Evolutionary conservation across 2,888 invertebrate genomes (phyloP), one percentile per base, ranked within the genome.

Genomic region (Noctua janthe): DNA sequence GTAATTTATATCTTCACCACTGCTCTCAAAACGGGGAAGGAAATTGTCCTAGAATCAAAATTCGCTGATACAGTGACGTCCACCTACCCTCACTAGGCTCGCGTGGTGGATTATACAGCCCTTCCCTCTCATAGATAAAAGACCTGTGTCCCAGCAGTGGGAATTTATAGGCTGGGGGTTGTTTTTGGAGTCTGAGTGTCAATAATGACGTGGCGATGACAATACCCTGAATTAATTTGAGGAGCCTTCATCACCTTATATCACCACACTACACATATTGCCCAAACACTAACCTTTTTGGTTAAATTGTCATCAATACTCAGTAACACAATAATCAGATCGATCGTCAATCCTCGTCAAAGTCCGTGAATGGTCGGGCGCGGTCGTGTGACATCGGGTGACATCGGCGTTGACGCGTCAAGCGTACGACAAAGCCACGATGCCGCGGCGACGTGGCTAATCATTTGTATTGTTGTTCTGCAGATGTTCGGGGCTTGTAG

Each of bases 391-490:
- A 81, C 78, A 74, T 89, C 85, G 89, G 83, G 73, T 79, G 90
- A 87, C 87, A 87, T 80, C 87, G 87, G 82, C 83, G 90, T 82
- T 87, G 90, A 86, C 87, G 85, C 80, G 87, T 76, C 72, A 74
- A 74, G 87, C 82, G 71, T 83, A 76, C 87, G 81, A 89, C 90
- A 91, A 91, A 87, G 77, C 87, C 87, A 91, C 90, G 88, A 87
- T 92, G 91, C 86, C 90, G 91, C 92, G 90, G 81, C 83, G 94
- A 94, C 92, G 91, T 92, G 93, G 94, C 94, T 96, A 95, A 96
- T 96, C 95, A 96, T 92, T 92, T 83, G 92, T 94, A 96, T 96
- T 96, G 96, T 96, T 90, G 88, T 66, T 82, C 76, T 90, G 94
- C 95, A 96, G 94, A 95, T 95, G 95, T 92, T 92, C 82, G 84